phyloP scores from a whole-genome alignment of 2,113 vertebrate genomes.

The Physeter macrocephalus region DNA sequence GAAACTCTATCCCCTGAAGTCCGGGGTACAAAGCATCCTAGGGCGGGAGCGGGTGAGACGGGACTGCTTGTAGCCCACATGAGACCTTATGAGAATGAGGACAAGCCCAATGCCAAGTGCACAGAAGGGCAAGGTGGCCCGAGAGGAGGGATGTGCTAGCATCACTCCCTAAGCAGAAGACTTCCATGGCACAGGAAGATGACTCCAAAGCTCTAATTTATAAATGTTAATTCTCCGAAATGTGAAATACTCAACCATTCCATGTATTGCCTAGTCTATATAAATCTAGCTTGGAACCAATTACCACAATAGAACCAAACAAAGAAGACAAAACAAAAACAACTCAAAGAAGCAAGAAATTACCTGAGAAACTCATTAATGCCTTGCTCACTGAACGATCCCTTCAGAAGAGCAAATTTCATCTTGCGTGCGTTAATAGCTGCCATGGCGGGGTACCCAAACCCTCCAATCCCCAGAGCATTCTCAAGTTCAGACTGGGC shows the following conservation, averaged over 20 bases:
- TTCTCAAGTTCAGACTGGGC: constrained; percentile 92
- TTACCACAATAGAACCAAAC: not conserved
- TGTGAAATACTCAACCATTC: not conserved
- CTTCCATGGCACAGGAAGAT: accelerated
- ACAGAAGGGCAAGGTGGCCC: accelerated
- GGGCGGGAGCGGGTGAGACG: not conserved
- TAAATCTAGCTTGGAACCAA: not conserved
- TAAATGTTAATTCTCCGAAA: not conserved
- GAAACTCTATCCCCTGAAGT: constrained; percentile 47
- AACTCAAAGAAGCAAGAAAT: not conserved
- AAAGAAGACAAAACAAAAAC: not conserved
- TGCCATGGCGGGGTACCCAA: constrained; percentile 97
- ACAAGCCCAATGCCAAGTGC: not conserved
- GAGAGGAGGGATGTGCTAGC: accelerated
- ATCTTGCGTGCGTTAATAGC: constrained; percentile 96
- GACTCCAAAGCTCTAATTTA: not conserved
- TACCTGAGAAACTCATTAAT: constrained; percentile 89
- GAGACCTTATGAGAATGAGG: not conserved
- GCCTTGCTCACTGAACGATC: constrained; percentile 94
- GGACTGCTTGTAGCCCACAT: accelerated
- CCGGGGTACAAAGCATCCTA: not conserved
- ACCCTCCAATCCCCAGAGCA: constrained; percentile 94
- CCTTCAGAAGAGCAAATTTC: constrained; percentile 95
- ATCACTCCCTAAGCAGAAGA: accelerated
- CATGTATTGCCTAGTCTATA: not conserved